phyloP scores from a whole-genome alignment of 1,140 invertebrate species.

The Calephelis nemesis region DNA sequence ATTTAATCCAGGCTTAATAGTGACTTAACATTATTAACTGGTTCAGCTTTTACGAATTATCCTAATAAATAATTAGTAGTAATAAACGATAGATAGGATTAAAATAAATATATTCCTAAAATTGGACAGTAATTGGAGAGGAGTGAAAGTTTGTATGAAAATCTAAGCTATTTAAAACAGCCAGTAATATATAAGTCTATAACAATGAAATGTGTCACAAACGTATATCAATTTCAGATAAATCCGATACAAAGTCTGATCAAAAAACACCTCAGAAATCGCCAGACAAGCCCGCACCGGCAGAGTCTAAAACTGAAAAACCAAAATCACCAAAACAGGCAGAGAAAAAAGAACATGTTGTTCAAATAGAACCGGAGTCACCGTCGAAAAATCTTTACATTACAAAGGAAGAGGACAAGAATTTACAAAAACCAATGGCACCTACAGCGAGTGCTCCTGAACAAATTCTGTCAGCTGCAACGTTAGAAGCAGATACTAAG shows the following conservation, averaged over 20 bases:
- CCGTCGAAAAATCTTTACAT: slow-evolving; percentile 58
- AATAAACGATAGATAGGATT: too few species aligned
- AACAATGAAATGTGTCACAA: too few species aligned
- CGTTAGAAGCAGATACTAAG: slow-evolving; percentile 48
- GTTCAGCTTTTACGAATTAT: too few species aligned
- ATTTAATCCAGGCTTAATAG: too few species aligned
- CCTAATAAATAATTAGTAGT: too few species aligned
- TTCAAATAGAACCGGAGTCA: slow-evolving; percentile 60
- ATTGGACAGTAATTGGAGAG: too few species aligned
- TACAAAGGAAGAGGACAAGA: slow-evolving; percentile 60
- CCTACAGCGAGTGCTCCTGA: slow-evolving; percentile 52
- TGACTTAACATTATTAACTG: too few species aligned
- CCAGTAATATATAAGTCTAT: too few species aligned
- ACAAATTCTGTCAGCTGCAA: slow-evolving; percentile 56
- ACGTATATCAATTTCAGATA: slow-evolving; percentile 1
- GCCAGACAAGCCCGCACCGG: slow-evolving; percentile 21
- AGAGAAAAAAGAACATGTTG: slow-evolving; percentile 50
- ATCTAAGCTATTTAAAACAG: too few species aligned
- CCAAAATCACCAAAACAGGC: slow-evolving; percentile 23
- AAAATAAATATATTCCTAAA: too few species aligned
- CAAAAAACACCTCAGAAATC: slow-evolving; percentile 22
- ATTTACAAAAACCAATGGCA: slow-evolving; percentile 60
- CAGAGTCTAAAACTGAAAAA: slow-evolving; percentile 27
- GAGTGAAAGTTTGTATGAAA: too few species aligned
- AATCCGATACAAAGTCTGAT: slow-evolving; percentile 21